phyloP scores from a whole-genome alignment of 2,113 vertebrate genomes.

The Clarias gariepinus region DNA sequence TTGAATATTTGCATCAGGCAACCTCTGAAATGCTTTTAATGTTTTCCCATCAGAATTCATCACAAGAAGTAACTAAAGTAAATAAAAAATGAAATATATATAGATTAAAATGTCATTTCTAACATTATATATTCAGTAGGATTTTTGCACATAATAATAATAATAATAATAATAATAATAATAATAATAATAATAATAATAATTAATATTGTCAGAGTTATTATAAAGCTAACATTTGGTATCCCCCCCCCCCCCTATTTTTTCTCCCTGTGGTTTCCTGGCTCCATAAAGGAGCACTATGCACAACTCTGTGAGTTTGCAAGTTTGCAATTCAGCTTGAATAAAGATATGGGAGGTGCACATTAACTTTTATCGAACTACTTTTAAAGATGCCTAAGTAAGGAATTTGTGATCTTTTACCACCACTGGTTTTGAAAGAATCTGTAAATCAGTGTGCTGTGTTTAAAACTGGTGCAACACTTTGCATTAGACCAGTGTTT shows the following conservation, averaged over 20 bases:
- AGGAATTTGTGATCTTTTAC: conserved; percentile 4
- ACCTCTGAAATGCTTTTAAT: background rate
- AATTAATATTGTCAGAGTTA: background rate
- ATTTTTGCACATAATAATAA: too few species aligned
- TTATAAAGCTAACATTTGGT: background rate
- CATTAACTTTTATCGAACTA: background rate
- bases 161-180: too few species aligned
- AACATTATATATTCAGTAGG: too few species aligned
- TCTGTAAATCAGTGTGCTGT: background rate
- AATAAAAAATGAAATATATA: too few species aligned
- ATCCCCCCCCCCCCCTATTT: too few species aligned
- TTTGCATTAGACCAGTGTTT: background rate
- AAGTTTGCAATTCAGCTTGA: background rate
- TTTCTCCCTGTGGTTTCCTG: background rate
- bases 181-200: too few species aligned
- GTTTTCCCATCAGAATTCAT: too few species aligned
- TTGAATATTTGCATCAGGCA: background rate
- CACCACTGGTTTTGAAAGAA: background rate
- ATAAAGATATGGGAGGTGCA: background rate
- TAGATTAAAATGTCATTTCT: too few species aligned
- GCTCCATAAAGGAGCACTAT: background rate
- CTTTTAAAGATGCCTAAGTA: background rate
- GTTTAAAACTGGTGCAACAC: background rate
- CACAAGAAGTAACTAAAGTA: too few species aligned
- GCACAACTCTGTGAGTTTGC: background rate